Evolutionary conservation across 2,113 vertebrate genomes (phyloP).

Genomic region (Mixornis gularis): DNA sequence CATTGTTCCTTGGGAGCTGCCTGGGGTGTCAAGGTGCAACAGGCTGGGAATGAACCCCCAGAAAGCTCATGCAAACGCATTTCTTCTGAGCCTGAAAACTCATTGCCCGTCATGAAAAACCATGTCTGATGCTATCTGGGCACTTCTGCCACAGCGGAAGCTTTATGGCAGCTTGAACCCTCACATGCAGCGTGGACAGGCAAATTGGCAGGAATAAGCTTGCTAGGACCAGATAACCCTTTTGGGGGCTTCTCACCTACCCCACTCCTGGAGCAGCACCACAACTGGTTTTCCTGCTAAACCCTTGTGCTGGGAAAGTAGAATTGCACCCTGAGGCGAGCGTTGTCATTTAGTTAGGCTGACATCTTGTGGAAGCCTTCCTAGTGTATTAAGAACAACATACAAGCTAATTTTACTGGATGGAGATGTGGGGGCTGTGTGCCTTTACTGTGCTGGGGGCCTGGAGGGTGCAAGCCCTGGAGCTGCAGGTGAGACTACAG

Average conservation of each 20-base stretch:
- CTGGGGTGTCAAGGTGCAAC: background rate
- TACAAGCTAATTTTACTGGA: background rate
- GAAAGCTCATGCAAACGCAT: rapidly evolving
- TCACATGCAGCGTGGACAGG: rapidly evolving
- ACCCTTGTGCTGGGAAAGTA: rapidly evolving
- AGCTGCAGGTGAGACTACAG: background rate
- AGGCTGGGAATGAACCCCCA: background rate
- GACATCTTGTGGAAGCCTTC: conserved; percentile 67
- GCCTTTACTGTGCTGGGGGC: background rate
- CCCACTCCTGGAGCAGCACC: background rate
- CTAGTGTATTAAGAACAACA: conserved; percentile 12
- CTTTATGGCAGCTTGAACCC: background rate
- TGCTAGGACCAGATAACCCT: background rate
- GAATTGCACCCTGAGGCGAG: conserved; percentile 24
- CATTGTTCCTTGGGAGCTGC: background rate
- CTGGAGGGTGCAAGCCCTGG: background rate
- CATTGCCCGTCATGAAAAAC: background rate
- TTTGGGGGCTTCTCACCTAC: background rate
- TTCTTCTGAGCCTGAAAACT: background rate
- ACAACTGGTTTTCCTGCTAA: background rate
- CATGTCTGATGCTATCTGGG: background rate
- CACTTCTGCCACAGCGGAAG: background rate
- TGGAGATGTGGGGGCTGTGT: background rate
- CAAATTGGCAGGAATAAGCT: background rate
- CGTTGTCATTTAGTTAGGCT: conserved; percentile 57